Base-by-base conservation (phyloP, 2,797 vertebrate genomes). In the Cossypha niveicapilla region DNA sequence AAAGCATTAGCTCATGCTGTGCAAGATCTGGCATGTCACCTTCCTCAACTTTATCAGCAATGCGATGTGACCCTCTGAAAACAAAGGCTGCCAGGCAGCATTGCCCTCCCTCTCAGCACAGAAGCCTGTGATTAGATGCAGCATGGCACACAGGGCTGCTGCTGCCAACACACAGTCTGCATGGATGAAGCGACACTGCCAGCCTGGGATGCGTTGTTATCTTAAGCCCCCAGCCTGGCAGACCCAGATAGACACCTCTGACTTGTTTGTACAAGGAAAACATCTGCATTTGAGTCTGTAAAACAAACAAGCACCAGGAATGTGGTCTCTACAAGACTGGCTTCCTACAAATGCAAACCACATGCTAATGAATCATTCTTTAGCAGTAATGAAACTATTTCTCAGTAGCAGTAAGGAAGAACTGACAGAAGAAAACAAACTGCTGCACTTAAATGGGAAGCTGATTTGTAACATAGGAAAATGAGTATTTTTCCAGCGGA, bases 321-420 rank as follows among this genome's bases (percentile, higher is more conserved):
- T 78, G 91, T 21, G 58, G 89, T 74, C 67, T 84, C 88, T 86
- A 70, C 77, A 88, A 92, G 83, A 78, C 27, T 62, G 56, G 65
- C 61, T 95, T 96, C 92, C 85, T 91, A 79, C 32, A 92, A 95
- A 92, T 56, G 75, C 75, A 94, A 91, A 90, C 63, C 89, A 88
- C 68, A 77, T 51, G 89, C 37, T 86, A 96, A 95, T 91, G 84
- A 93, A 96, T 95, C 91, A 91, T 47, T 81, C 88, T 67, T 65
- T 35, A 92, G 62, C 23, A 86, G 91, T 62, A 92, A 61, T 39
- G 9, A 91, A 88, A 76, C 74, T 75, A 75, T n/a, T 80, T 77
- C 72, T 47, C 65, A 45, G 82, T 58, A 94, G 87, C 68, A 75
- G 65, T 18, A 72, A 78, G 61, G 68, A 93, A 91, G 76, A 93